These are phyloP conservation scores for Arctocebus calabarensis DNA, from an alignment of 2,797 vertebrate species.

Conservation along the genomic window DNA sequence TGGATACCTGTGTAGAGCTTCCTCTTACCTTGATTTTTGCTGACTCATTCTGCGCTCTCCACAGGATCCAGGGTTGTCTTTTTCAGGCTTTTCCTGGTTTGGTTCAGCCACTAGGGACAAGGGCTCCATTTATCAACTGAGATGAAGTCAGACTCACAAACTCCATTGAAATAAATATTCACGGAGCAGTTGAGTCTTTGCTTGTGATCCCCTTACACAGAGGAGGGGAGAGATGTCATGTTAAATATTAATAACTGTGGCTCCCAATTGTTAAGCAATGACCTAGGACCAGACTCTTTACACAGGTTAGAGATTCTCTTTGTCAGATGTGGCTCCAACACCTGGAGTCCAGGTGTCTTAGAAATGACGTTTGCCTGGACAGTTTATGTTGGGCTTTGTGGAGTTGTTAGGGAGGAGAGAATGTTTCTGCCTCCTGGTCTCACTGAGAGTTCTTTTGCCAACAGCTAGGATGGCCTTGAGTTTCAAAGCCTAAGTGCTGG, in stretches of 20 bases:
- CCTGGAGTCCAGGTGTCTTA: neutral
- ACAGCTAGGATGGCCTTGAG: neutral
- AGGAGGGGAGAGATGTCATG: neutral
- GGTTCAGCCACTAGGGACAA: neutral
- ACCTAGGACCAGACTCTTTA: neutral
- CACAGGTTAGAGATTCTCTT: neutral
- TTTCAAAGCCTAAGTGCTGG: neutral
- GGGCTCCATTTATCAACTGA: neutral
- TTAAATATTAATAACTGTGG: neutral
- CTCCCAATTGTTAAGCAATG: neutral
- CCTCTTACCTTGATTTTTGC: neutral
- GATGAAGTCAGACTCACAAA: neutral
- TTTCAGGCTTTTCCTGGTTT: neutral
- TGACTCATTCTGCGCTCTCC: neutral
- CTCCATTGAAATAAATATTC: neutral
- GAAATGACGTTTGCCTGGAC: neutral
- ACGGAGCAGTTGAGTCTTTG: neutral
- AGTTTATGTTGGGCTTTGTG: neutral
- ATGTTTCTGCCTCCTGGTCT: neutral
- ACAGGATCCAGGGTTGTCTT: accelerated
- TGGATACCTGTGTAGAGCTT: neutral
- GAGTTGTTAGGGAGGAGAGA: neutral
- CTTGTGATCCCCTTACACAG: neutral
- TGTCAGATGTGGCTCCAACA: neutral
- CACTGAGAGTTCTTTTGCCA: neutral